These are phyloP conservation scores for Phaethon lepturus DNA, from an alignment of 2,113 vertebrate species.

Conservation along the genomic window DNA sequence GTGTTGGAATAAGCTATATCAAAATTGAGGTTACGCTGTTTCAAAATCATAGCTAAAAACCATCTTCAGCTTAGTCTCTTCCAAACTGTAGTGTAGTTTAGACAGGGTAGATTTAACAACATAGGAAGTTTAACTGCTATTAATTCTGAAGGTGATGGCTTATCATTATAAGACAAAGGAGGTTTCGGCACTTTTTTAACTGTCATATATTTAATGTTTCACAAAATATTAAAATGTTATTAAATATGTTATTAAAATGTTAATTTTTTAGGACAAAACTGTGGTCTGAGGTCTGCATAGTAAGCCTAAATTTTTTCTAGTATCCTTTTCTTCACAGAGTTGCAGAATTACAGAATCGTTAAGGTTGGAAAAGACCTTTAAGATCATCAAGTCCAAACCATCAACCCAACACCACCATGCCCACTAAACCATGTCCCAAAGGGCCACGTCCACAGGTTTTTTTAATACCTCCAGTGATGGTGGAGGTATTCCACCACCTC, in stretches of 20 bases:
- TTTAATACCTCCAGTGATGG: too few relatives aligned
- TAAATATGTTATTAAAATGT: background rate
- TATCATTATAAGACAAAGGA: background rate
- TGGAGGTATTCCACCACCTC: too few relatives aligned
- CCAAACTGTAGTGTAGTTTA: background rate
- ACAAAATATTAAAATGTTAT: background rate
- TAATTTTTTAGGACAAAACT: background rate
- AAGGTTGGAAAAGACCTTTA: too few relatives aligned
- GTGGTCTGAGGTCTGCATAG: background rate
- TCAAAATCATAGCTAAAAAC: background rate
- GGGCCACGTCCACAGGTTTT: too few relatives aligned
- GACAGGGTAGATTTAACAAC: background rate
- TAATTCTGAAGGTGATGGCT: background rate
- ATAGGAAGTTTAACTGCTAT: background rate
- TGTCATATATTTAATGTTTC: background rate
- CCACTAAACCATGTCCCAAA: too few relatives aligned
- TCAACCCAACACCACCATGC: too few relatives aligned
- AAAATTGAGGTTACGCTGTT: background rate
- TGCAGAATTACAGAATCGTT: too few relatives aligned
- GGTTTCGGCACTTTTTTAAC: background rate
- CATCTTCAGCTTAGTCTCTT: background rate
- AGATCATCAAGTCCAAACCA: too few relatives aligned
- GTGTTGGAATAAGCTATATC: background rate
- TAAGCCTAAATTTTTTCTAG: background rate
- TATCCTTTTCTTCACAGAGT: background rate